These are phyloP conservation scores for Falco novaeseelandiae DNA, from an alignment of 2,797 vertebrate genomes.

Conservation along the genomic window DNA sequence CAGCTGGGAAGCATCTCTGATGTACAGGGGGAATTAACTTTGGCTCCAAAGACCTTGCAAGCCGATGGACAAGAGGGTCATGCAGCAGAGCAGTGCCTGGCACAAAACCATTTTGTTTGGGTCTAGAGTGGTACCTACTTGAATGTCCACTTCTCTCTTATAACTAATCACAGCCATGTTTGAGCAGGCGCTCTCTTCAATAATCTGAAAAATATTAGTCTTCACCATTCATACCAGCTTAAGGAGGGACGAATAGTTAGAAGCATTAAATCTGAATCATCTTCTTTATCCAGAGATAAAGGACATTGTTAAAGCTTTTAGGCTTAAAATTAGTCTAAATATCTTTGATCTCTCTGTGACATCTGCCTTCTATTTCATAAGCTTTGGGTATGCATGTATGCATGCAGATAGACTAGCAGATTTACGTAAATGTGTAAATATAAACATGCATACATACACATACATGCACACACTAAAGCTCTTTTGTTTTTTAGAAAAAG, in stretches of 20 bases:
- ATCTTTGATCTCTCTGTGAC: neutral
- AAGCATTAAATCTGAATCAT: neutral
- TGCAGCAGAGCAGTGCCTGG: neutral
- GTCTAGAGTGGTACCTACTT: neutral
- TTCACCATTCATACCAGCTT: neutral
- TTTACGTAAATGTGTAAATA: neutral
- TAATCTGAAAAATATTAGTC: neutral
- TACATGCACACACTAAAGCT: neutral
- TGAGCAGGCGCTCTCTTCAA: neutral
- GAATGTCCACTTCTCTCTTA: neutral
- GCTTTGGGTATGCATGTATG: neutral
- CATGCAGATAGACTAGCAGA: neutral
- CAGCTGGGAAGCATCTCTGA: neutral
- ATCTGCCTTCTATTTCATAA: neutral
- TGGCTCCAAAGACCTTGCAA: neutral
- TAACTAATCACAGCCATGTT: neutral
- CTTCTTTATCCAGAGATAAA: constrained; percentile 16
- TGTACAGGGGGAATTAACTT: neutral
- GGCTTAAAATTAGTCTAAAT: neutral
- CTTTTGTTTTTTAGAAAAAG: neutral
- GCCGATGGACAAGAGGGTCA: neutral
- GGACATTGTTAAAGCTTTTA: neutral
- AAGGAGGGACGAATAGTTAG: neutral
- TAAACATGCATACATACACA: neutral
- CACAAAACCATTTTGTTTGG: neutral